Evolutionary conservation across 2,113 vertebrate genomes (phyloP), one percentile per base, ranked within the genome.

Genomic region (Dicentrarchus labrax): DNA sequence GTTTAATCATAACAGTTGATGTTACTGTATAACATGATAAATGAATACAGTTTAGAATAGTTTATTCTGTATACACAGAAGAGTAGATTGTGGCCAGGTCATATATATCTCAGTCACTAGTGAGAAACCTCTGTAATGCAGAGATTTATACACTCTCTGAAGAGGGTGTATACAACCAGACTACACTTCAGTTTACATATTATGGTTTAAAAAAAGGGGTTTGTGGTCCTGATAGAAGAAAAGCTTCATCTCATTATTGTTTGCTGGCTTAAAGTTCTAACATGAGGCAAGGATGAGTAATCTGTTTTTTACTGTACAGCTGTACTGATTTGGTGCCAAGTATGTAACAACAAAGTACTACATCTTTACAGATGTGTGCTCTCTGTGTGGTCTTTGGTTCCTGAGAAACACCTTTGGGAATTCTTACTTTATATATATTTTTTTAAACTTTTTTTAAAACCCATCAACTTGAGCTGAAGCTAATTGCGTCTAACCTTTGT

Each of bases 41-140:
- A 50, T 16, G 5, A 17, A 50, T 2, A 16, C 6, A 50, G 48
- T 16, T 50, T 17, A 6, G 16, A 13, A 16, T 50, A 6, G 48
- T 17, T 50, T 50, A 50, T 50, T 17, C 5, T 17, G 16, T 47
- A 47, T 12, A 47, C 4, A 30, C 30, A 30, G 30, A 30, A 30
- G 45, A 47, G 45, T 13, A 47, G 11, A 47, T 13, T 47, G 45
- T 47, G 11, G 45, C 45, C 45, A 47, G 13, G 10, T 47, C 45
- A 47, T 2, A 12, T 47, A 13, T 13, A 47, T 30, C 30, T 30
- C 5, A 17, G 21, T 13, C 8, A 9, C 4, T 51, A 39, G 15
- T 76, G 60, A 36, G 36, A 53, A 41, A 70, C 41, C 45, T 47
- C 41, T 73, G 54, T 15, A 24, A 78, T 41, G 21, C 65, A 60